Base-by-base conservation (phyloP, 2,797 vertebrate species). In the Nyctibius grandis region DNA sequence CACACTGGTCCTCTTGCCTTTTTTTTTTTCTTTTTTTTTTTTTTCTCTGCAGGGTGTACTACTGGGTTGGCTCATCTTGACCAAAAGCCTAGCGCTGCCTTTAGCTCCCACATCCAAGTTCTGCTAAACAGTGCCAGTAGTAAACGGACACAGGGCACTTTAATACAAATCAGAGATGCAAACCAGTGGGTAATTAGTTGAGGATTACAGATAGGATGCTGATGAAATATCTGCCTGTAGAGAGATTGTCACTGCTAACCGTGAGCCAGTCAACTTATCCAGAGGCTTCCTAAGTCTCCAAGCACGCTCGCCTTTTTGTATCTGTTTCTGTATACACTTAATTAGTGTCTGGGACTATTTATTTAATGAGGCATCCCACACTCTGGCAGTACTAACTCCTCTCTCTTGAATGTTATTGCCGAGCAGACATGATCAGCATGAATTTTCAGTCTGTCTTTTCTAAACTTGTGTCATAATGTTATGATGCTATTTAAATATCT, bases 361-460 rank as follows among this genome's bases (percentile, higher is more conserved):
- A 82, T 86, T 93, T 95, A 95, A 88, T 60, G 82, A 94, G 72
- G 45, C 78, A 68, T 76, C 47, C 81, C 50, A 84, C 86, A 69
- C 84, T 54, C 80, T 53, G 87, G 69, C 89, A 75, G 63, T 36
- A 34, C n/a, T 77, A 80, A 51, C 81, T 82, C 76, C 89, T 85
- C 69, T 77, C 67, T 60, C 23, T 4, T 0, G 0, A 70, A n/a
- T 88, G 74, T 64, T 83, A 54, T n/a, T 81, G 75, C 77, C 18
- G 20, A 92, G 78, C 59, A 78, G 84, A 93, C 70, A 26, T 12
- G 44, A 88, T 83, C 69, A 89, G 78, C 25, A 25, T 92, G 83
- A 95, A 88, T 96, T 92, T 89, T 91, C 90, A 53, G 83, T 77
- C 76, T 57, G 22, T 64, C 74, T 91, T 86, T 63, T 60, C 64